phyloP scores from a whole-genome alignment of 2,113 vertebrate genomes.

The Steatornis caripensis region DNA sequence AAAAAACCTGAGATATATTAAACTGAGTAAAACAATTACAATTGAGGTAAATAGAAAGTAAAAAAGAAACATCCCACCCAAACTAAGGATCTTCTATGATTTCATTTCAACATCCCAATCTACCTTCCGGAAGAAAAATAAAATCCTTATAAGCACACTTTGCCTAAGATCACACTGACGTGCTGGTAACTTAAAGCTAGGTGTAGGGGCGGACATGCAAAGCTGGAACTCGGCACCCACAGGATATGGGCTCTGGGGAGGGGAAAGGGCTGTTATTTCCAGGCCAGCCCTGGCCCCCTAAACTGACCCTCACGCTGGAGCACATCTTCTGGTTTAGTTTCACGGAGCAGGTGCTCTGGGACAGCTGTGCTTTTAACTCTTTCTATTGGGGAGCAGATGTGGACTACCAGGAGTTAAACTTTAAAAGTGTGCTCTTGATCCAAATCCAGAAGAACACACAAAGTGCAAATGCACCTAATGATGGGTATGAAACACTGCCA shows the following conservation, averaged over 20 bases:
- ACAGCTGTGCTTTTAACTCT: background rate
- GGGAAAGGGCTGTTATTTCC: background rate
- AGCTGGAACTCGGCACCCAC: background rate
- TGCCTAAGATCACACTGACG: fast-evolving
- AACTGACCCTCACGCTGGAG: background rate
- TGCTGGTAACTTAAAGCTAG: background rate
- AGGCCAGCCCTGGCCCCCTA: background rate
- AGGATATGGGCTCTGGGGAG: fast-evolving
- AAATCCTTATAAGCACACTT: background rate
- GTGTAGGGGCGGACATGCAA: fast-evolving
- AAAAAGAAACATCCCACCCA: background rate
- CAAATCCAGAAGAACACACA: background rate
- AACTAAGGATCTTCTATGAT: background rate
- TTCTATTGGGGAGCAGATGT: fast-evolving
- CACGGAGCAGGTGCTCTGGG: background rate
- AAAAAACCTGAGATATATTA: background rate
- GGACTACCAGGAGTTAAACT: background rate
- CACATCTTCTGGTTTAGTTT: background rate
- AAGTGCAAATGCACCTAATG: background rate
- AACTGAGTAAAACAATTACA: background rate
- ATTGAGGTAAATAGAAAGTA: background rate
- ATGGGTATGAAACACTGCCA: background rate
- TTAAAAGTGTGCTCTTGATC: background rate
- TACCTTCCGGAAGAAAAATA: background rate
- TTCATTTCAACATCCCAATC: background rate